Base-by-base conservation (phyloP, 2,888 invertebrate species). In the Elgonia sp. region DNA sequence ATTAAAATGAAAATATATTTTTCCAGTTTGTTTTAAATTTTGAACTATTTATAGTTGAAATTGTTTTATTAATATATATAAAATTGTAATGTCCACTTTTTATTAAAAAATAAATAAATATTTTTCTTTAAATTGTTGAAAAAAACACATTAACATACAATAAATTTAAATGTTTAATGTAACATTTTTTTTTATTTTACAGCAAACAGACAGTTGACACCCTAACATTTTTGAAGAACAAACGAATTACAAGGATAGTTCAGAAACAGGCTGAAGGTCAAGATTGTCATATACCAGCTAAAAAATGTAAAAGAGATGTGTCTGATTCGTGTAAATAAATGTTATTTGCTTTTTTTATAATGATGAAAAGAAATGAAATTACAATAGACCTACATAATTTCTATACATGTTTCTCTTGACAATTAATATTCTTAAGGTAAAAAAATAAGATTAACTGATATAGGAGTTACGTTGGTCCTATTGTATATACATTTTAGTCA, bases 301-400 rank as follows among this genome's bases (percentile, higher is more conserved):
- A 94, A 90, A 94, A 93, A 90, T 92, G 92, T 91, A 94, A 94
- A 91, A 93, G 92, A 55, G 94, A 94, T 53, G 91, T 91, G 60
- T 92, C 91, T 89, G 93, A 94, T 92, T 93, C 93, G 91, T 94
- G 94, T 94, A 94, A 94, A 94, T 94, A 94, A 94, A 94, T 91
- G 91, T 92, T 93, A 92, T 84, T 90, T 91, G 89, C 86, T 90
- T 90, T 88, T 91, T 91, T 92, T 89, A 90, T 89, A 90, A 90
- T 82, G 88, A 86, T 79, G 88, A 85, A 84, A 83, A 75, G 40
- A 69, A 82, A 82, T 55, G 29, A 29, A 29, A 29, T 29, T 29
- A 5, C 29, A 5, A 5, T 29, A 29, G 29, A 29, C 29, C 29
- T 29, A 29, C 29, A 29, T 29, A 29, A 29, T 29, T 29, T 29